Evolutionary conservation across 2,797 vertebrate genomes (phyloP).

Genomic region (Toxotes lorentzi): DNA sequence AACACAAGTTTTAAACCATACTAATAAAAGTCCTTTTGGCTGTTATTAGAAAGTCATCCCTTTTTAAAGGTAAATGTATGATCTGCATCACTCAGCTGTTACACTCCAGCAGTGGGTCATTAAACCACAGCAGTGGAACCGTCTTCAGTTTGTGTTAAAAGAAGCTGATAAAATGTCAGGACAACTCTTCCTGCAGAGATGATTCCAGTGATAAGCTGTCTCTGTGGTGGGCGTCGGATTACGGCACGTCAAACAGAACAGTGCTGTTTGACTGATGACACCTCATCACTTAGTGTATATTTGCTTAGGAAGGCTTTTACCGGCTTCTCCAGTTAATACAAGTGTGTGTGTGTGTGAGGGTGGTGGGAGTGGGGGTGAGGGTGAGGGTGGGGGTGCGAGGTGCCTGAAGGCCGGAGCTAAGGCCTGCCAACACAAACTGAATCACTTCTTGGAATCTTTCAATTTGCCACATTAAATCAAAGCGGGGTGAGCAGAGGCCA

Average conservation of each 20-base stretch:
- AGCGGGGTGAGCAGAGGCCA: slow-evolving; percentile 42
- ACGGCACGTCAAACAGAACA: slow-evolving; percentile 9
- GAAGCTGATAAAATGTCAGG: not conserved
- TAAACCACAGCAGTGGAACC: not conserved
- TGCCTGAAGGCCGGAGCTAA: slow-evolving; percentile 35
- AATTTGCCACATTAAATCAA: slow-evolving; percentile 74
- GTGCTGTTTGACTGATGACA: slow-evolving; percentile 24
- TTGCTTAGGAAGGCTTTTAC: slow-evolving; percentile 23
- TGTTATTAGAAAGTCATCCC: too few relatives aligned
- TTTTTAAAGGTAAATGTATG: not conserved
- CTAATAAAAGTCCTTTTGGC: too few relatives aligned
- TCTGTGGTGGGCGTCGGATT: slow-evolving; percentile 26
- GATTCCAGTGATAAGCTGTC: slow-evolving; percentile 12
- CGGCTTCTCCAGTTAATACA: not conserved
- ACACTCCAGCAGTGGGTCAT: not conserved
- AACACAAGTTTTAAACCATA: too few relatives aligned
- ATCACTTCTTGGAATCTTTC: slow-evolving; percentile 76
- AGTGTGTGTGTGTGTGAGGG: not conserved
- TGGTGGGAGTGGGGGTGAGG: not conserved
- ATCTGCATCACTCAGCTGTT: not conserved
- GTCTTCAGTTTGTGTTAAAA: not conserved
- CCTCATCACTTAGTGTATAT: slow-evolving; percentile 2
- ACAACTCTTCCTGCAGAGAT: not conserved
- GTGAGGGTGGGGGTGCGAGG: slow-evolving; percentile 1
- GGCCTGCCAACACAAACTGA: slow-evolving; percentile 74